These are phyloP conservation scores for Kryptolebias ocellatus DNA, from an alignment of 2,797 vertebrate genomes.

Conservation along the genomic window DNA sequence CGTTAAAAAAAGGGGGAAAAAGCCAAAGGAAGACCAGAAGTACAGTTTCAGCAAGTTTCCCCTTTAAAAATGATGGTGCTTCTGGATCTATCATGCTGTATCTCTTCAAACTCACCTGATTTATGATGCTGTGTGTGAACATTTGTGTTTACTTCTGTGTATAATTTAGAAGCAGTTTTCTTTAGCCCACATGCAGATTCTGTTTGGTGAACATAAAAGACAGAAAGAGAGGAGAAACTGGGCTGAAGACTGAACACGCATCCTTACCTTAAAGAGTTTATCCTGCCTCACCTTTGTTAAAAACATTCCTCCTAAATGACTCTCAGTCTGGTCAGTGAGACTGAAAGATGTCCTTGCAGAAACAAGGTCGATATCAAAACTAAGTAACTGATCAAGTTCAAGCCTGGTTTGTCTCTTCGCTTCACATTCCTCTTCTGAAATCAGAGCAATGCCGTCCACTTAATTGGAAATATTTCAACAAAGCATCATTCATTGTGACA, in stretches of 20 bases:
- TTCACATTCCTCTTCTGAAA: slow-evolving; percentile 16
- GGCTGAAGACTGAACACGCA: slow-evolving; percentile 38
- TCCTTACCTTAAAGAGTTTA: slow-evolving; percentile 64
- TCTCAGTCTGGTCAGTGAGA: slow-evolving; percentile 52
- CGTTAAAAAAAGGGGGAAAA: slow-evolving; percentile 42
- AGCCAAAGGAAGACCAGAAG: slow-evolving; percentile 43
- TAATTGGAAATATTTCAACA: slow-evolving; percentile 8
- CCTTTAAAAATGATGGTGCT: not conserved
- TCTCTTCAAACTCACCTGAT: not conserved
- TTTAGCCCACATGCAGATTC: slow-evolving; percentile 18
- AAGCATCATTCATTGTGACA: slow-evolving; percentile 3
- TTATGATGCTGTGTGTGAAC: not conserved
- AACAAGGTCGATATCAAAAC: slow-evolving; percentile 44
- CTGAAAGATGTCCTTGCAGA: slow-evolving; percentile 23
- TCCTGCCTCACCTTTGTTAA: slow-evolving; percentile 31
- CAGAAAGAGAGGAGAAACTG: slow-evolving; percentile 35
- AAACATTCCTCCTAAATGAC: slow-evolving; percentile 49
- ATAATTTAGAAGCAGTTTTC: slow-evolving; percentile 27
- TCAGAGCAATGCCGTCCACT: not conserved
- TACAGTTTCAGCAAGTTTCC: slow-evolving; percentile 48
- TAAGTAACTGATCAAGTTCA: slow-evolving; percentile 7
- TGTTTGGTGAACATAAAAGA: slow-evolving; percentile 35
- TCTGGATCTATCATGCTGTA: not conserved
- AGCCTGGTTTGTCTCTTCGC: not conserved
- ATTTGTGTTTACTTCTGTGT: not conserved